Base-by-base conservation (phyloP, 2,113 vertebrate species). In the Beaufortia kweichowensis region DNA sequence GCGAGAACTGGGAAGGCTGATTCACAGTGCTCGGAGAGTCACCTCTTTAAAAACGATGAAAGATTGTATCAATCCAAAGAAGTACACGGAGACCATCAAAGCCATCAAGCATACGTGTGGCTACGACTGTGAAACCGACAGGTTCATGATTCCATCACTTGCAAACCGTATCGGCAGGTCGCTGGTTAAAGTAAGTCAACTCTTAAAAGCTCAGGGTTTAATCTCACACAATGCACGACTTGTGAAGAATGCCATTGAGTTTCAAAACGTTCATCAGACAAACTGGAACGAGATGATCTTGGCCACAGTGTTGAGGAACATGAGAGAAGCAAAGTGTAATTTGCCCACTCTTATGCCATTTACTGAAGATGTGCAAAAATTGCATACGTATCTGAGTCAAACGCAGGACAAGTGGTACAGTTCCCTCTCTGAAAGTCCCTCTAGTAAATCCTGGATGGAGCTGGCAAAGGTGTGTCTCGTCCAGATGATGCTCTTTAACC, bases 221-320 rank as follows among this genome's bases (percentile, higher is more conserved):
- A 83, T 86, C 2, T 64, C 60, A 14, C 79, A 82, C 0, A 21
- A 85, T 19, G 17, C 50, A 62, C 21, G 75, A 14, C 57, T 86
- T 76, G 76, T 81, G 1, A 78, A 57, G 59, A 77, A 81, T 17
- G 79, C 84, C 35, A 71, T 3, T 28, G 53, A 83, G 11, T 87
- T 84, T 71, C 69, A 64, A 53, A 63, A 79, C 0, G 31, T 86
- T 21, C 76, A 86, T 29, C 1, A 9, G 1, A 8, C 80, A 10
- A 87, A 80, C 26, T 87, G 82, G 80, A 81, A 84, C 59, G 78
- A 79, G 24, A 6, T 82, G 68, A 78, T 85, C 9, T 87, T 75
- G 0, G 66, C 72, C 8, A 76, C 79, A 46, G 83, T 78, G 1
- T 21, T 79, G 29, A 78, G 78, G 11, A 87, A 82, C 50, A 81